Conservation (phyloP, 2,888 invertebrate species). For the Microchrysa polita region DNA sequence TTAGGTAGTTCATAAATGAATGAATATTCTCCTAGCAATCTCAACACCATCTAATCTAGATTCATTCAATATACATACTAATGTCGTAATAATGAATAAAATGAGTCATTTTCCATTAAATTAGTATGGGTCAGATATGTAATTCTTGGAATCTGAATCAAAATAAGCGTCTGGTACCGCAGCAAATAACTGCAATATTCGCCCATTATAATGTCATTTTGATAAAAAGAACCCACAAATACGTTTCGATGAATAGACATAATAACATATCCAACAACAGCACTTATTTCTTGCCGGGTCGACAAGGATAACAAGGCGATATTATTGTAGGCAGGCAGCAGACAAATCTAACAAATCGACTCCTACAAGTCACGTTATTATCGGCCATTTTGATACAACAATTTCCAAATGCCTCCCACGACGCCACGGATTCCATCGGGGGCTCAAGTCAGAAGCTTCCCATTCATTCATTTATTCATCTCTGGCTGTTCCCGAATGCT, state of each 20-base stretch:
- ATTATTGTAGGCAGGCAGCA: slow-evolving; percentile 16
- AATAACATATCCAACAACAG: slow-evolving; percentile 16
- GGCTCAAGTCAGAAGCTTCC: slow-evolving; percentile 2
- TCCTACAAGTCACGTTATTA: slow-evolving; percentile 43
- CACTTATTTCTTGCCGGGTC: not conserved
- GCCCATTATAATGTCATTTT: slow-evolving; percentile 31
- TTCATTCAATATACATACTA: slow-evolving; percentile 5
- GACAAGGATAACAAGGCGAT: not conserved
- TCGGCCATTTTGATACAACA: slow-evolving; percentile 40
- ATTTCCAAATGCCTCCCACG: slow-evolving; percentile 42
- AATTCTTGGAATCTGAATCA: not conserved
- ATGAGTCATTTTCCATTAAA: slow-evolving; percentile 8
- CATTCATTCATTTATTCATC: slow-evolving; percentile 15
- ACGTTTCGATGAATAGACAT: slow-evolving; percentile 9
- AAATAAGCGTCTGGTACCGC: not conserved
- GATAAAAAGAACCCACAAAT: not conserved
- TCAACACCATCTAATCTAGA: not conserved
- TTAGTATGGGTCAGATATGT: not conserved
- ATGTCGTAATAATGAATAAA: slow-evolving; percentile 29
- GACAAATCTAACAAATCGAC: slow-evolving; percentile 41
- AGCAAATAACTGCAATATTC: slow-evolving; percentile 22
- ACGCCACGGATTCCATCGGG: slow-evolving; percentile 13
- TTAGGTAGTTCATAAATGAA: too few species aligned
- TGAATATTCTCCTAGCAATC: not conserved
- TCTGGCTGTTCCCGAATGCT: not conserved